Base-by-base conservation (phyloP, 2,888 invertebrate genomes). In the Merodon equestris region DNA sequence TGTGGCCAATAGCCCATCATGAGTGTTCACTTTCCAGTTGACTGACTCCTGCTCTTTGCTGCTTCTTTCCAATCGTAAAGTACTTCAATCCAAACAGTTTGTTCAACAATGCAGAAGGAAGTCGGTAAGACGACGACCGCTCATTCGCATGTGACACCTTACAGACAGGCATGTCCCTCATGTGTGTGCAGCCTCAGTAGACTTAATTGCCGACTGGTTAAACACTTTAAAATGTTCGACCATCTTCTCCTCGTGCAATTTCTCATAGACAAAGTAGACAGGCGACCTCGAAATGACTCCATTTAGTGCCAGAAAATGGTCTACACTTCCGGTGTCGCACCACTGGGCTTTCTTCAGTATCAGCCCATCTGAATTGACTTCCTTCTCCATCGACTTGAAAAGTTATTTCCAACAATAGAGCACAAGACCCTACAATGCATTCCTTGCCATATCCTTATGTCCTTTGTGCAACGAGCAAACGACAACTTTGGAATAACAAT, bases 401-500 rank as follows among this genome's bases (percentile, higher is more conserved):
- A 27, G 27, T 27, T 7, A 27, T 27, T 27, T 27, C 27, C 27
- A 7, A 27, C 7, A n/a, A n/a, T n/a, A n/a, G n/a, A n/a, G 27
- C 27, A 2, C 27, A 4, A 2, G 7, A 27, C 27, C 27, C 2
- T 27, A 27, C 27, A 27, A 7, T 27, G 3, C 7, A 27, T 7
- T 27, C 27, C 27, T 27, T 27, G 27, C 27, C 27, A 27, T 27
- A 7, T 7, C 7, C 7, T 27, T 7, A 27, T 27, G 27, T 27
- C 27, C 14, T 53, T 38, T 48, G 38, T 40, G 12, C 47, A 47
- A 48, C 15, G 36, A 45, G 40, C 45, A 17, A 19, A 40, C 34
- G 42, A 53, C 47, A 61, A 40, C 61, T 77, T 61, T 47, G 51
- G 47, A 63, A 61, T 58, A 67, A 72, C 72, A 73, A 77, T 73